Percentiles rank a stretch among this genome's conserved stretches.
Conservation (phyloP, 2,113 vertebrate genomes). For the Gallinago paraguaiae region DNA sequence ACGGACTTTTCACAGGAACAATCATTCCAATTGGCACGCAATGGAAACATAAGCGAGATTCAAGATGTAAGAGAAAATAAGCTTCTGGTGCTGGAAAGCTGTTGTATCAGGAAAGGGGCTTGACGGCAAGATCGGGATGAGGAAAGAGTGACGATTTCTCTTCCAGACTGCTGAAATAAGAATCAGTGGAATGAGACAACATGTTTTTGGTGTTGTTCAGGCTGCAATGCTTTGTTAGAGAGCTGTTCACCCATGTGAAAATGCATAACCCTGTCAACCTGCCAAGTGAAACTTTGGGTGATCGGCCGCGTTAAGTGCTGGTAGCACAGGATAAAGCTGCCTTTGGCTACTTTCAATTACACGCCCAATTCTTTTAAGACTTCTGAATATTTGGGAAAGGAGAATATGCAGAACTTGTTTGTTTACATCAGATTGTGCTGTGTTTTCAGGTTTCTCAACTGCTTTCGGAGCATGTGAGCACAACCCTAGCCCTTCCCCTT, state of each 20-base stretch:
- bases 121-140: background rate
- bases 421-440: constrained; percentile 52
- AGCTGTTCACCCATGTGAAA: constrained; percentile 23
- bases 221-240: background rate
- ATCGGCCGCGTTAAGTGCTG: constrained; percentile 17
- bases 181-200: background rate
- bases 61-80: background rate
- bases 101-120: background rate
- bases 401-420: constrained; percentile 58
- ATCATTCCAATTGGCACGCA: background rate
- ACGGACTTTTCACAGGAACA: background rate
- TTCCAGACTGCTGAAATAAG: background rate
- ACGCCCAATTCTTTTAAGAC: constrained; percentile 63
- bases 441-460: constrained; percentile 58
- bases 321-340: constrained; percentile 35
- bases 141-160: background rate
- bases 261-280: constrained; percentile 33
- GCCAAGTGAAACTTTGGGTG: constrained; percentile 61
- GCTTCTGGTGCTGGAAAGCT: background rate
- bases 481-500: constrained; percentile 26
- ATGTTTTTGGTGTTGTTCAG: background rate
- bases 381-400: constrained; percentile 54
- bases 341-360: constrained; percentile 61
- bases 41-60: background rate
- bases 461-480: background rate